Conservation (phyloP, 2,113 vertebrate genomes). For the Melanocharis versteri region DNA sequence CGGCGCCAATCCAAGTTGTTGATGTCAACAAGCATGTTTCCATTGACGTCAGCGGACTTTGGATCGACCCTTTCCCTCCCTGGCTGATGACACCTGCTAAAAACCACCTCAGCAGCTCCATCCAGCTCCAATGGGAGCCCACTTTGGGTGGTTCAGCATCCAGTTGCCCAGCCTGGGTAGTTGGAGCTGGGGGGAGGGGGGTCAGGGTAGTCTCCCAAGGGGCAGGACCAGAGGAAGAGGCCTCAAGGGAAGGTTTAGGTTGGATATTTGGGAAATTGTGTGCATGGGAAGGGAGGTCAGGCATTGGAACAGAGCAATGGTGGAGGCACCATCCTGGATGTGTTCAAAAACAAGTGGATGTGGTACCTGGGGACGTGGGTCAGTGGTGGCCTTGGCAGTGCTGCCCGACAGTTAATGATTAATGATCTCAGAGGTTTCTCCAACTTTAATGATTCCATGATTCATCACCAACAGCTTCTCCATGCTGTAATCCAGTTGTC, state of each 20-base stretch:
- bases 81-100: neutral
- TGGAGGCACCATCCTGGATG: neutral
- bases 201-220: neutral
- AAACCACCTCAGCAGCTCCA: neutral
- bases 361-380: neutral
- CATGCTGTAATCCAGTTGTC: neutral
- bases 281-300: neutral
- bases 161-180: neutral
- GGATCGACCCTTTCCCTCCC: neutral
- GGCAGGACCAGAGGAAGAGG: neutral
- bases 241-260: neutral
- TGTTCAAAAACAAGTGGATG: neutral
- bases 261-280: neutral
- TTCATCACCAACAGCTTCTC: neutral
- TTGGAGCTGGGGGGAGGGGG: neutral
- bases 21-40: accelerated
- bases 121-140: neutral
- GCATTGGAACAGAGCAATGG: neutral
- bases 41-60: neutral
- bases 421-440: neutral
- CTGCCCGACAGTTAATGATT: neutral
- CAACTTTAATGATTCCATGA: neutral
- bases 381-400: neutral
- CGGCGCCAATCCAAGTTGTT: accelerated
- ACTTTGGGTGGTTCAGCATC: neutral